phyloP scores from a whole-genome alignment of 2,797 vertebrate species.

The Xiphorhynchus erythropygius region DNA sequence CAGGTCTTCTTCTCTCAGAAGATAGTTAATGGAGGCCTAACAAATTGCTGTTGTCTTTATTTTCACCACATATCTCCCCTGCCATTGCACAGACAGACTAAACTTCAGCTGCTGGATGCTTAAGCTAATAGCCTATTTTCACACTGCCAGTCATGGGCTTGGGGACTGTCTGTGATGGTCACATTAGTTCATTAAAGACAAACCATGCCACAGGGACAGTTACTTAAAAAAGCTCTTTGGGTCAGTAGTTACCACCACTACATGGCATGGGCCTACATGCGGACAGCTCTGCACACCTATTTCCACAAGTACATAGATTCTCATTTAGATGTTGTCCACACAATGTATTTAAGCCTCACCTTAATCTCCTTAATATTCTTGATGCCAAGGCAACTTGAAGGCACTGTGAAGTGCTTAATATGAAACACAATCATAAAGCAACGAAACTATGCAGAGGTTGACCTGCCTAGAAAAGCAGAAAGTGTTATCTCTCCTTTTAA shows the following conservation, averaged over 20 bases:
- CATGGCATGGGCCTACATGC: neutral
- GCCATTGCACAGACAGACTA: neutral
- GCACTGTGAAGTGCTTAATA: neutral
- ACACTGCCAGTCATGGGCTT: neutral
- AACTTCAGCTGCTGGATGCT: neutral
- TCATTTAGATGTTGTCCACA: rapidly evolving
- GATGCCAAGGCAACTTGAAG: neutral
- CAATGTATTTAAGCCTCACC: neutral
- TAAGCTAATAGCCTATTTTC: neutral
- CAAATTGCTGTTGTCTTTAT: neutral
- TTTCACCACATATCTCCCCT: neutral
- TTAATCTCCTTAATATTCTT: neutral
- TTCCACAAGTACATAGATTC: neutral
- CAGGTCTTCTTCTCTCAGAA: neutral
- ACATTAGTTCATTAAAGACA: neutral
- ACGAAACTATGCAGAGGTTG: neutral
- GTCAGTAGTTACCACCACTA: neutral
- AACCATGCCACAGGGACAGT: neutral
- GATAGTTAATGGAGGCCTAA: neutral
- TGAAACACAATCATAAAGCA: neutral
- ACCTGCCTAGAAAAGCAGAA: neutral
- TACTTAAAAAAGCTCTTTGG: neutral
- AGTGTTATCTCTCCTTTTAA: neutral
- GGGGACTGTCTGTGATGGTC: neutral
- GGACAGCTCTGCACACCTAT: neutral